Evolutionary conservation across 2,113 vertebrate genomes (phyloP).

Genomic region (Gambusia holbrooki): DNA sequence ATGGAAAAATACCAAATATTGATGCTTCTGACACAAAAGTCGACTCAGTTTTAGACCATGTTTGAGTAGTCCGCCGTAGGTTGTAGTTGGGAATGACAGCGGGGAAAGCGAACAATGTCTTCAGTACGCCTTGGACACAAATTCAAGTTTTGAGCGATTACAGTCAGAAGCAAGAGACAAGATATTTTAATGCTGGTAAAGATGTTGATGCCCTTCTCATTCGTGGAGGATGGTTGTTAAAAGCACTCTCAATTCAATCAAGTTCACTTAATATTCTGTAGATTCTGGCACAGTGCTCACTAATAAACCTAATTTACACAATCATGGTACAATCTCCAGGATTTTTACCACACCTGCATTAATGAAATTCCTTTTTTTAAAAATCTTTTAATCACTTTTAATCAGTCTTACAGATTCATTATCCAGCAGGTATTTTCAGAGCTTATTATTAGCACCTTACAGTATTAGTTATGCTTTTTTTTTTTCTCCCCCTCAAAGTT

Average conservation of each 20-base stretch:
- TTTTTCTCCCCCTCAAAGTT: slow-evolving; percentile 36
- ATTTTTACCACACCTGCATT: background rate
- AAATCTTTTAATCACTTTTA: slow-evolving; percentile 4
- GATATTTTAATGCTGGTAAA: no score
- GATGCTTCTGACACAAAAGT: no score
- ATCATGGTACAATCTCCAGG: background rate
- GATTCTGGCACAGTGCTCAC: background rate
- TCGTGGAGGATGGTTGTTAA: no score
- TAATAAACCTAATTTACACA: background rate
- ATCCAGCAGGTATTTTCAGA: background rate
- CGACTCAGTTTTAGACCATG: no score
- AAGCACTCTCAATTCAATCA: background rate
- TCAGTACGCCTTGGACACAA: no score
- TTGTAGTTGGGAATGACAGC: no score
- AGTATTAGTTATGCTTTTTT: slow-evolving; percentile 37
- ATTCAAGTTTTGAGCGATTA: no score
- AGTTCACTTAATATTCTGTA: background rate
- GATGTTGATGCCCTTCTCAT: no score
- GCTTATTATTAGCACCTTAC: slow-evolving; percentile 6
- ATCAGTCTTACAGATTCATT: background rate
- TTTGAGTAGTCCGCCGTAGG: no score
- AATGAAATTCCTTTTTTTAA: background rate
- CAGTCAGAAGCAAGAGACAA: no score
- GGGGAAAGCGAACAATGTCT: no score
- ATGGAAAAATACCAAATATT: no score